Evolutionary conservation across 2,888 invertebrate species (phyloP).

Genomic region (Lymantria dispar): DNA sequence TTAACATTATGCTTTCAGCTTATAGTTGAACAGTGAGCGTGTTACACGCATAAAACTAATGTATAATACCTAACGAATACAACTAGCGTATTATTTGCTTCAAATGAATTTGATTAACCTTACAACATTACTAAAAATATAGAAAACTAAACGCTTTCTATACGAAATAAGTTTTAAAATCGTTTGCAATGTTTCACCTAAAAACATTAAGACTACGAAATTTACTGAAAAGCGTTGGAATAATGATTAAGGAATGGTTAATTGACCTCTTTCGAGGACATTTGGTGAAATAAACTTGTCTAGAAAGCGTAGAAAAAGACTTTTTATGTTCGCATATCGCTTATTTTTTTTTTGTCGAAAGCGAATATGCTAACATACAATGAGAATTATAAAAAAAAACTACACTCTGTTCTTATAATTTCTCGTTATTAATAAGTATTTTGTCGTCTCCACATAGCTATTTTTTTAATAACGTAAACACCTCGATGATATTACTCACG

Average conservation of each 20-base stretch:
- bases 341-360: neutral
- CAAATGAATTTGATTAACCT: slow-evolving; percentile 22
- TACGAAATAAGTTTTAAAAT: slow-evolving; percentile 7
- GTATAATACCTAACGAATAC: neutral
- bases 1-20: neutral
- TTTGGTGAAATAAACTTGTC: neutral
- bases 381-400: too few relatives aligned
- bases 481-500: too few relatives aligned
- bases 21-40: neutral
- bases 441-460: neutral
- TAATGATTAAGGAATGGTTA: slow-evolving; percentile 18
- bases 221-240: slow-evolving; percentile 13
- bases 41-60: neutral
- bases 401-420: too few relatives aligned
- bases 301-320: slow-evolving; percentile 3
- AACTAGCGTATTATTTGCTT: slow-evolving; percentile 3
- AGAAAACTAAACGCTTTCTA: slow-evolving; percentile 5
- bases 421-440: neutral
- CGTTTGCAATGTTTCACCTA: neutral
- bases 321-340: neutral
- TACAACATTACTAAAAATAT: slow-evolving; percentile 1
- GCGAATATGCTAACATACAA: neutral
- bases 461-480: neutral
- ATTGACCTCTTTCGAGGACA: slow-evolving; percentile 20
- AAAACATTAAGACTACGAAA: slow-evolving; percentile 22